Percentiles rank a stretch among this genome's conserved stretches.
These are phyloP conservation scores for Gobiocypris rarus DNA, from an alignment of 2,113 vertebrate species.

Conservation along the genomic window DNA sequence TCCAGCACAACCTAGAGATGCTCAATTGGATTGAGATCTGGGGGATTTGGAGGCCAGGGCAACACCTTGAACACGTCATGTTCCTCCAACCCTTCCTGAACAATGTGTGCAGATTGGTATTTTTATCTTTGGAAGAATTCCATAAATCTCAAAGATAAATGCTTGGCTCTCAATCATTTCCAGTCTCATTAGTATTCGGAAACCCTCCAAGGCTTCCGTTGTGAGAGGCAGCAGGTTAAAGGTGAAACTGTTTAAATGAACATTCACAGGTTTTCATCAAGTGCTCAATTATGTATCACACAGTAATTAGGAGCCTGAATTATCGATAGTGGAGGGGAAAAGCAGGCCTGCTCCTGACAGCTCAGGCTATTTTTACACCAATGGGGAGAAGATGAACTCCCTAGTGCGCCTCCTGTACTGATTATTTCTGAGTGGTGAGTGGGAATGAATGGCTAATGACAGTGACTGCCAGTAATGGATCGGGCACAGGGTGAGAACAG, in stretches of 20 bases:
- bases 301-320: constrained; percentile 57
- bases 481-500: constrained; percentile 6
- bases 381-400: constrained; percentile 50
- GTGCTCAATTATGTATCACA: constrained; percentile 60
- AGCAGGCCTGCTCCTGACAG: constrained; percentile 50
- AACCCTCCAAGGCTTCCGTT: background rate
- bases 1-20: no score
- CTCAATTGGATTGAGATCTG: no score
- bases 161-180: background rate
- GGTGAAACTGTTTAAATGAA: constrained; percentile 54
- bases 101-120: background rate
- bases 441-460: constrained; percentile 53
- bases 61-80: no score
- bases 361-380: constrained; percentile 58
- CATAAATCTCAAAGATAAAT: background rate
- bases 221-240: constrained; percentile 42
- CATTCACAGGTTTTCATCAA: constrained; percentile 54
- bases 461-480: constrained; percentile 48
- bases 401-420: constrained; percentile 46
- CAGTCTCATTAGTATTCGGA: constrained; percentile 30
- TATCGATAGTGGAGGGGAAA: constrained; percentile 51
- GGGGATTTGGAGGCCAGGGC: no score
- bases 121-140: background rate
- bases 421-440: constrained; percentile 49
- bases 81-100: no score